Percentiles rank a stretch among this genome's conserved stretches.
Conservation (phyloP, 2,113 vertebrate genomes). For the Urocynchramus pylzowi region DNA sequence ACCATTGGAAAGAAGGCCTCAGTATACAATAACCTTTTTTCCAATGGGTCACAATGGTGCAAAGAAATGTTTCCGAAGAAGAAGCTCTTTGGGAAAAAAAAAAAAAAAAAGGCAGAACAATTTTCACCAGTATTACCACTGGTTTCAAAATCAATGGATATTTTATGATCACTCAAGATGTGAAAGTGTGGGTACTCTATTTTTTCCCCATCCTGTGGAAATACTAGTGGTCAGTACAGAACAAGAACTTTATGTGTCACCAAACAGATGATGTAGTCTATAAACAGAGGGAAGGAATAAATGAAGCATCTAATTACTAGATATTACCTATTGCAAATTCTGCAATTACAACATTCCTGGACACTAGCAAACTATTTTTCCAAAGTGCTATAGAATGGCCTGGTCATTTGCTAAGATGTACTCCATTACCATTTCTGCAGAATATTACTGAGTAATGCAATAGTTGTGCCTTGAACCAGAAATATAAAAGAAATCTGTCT, state of each 20-base stretch:
- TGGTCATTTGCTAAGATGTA: neutral
- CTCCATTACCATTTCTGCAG: neutral
- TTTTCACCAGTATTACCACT: neutral
- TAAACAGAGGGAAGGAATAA: neutral
- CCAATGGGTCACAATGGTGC: neutral
- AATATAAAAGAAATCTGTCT: neutral
- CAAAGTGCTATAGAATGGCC: neutral
- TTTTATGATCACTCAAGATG: neutral
- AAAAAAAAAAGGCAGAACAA: neutral
- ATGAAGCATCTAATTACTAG: neutral
- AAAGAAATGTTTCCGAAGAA: neutral
- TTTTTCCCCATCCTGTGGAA: neutral
- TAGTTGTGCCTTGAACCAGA: neutral
- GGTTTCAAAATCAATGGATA: neutral
- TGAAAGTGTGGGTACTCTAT: neutral
- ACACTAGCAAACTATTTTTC: neutral
- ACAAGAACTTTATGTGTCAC: neutral
- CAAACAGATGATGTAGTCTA: neutral
- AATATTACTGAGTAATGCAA: neutral
- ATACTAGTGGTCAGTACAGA: neutral
- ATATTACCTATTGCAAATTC: neutral
- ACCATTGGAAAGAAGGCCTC: too few relatives aligned
- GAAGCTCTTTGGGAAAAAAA: neutral
- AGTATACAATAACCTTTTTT: too few relatives aligned
- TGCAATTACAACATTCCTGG: neutral